phyloP scores from a whole-genome alignment of 2,113 vertebrate species.

The Bubo bubo region DNA sequence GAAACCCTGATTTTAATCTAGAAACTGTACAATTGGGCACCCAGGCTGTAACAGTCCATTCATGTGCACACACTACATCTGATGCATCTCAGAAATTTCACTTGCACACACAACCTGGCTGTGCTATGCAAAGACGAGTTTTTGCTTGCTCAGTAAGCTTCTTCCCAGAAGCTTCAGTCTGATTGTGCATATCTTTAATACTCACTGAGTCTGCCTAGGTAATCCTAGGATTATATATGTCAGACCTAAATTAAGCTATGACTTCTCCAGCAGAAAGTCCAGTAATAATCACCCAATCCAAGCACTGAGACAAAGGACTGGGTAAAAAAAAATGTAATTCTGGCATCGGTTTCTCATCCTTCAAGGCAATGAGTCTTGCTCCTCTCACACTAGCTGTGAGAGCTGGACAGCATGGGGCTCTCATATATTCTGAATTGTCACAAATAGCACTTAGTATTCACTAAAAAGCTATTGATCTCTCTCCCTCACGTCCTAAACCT shows the following conservation, averaged over 20 bases:
- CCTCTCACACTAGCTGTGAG: neutral
- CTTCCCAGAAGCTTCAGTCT: neutral
- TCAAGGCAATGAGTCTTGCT: neutral
- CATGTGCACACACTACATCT: neutral
- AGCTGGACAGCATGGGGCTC: neutral
- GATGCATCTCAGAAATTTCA: neutral
- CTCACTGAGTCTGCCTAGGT: neutral
- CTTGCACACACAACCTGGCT: neutral
- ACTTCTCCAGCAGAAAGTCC: neutral
- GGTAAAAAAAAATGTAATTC: neutral
- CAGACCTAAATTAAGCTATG: neutral
- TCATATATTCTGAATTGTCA: conserved; percentile 15
- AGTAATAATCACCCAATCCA: neutral
- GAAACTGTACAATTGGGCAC: neutral
- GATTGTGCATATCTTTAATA: neutral
- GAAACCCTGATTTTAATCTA: neutral
- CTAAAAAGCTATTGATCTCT: conserved; percentile 51
- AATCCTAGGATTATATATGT: neutral
- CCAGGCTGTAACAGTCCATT: neutral
- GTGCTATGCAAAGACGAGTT: fast-evolving
- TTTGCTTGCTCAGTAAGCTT: neutral
- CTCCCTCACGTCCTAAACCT: conserved; percentile 26
- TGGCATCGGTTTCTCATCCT: neutral
- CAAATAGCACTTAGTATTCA: conserved; percentile 11
- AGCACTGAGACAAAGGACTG: neutral